Conservation (phyloP, 2,113 vertebrate genomes). For the Neogale vison region DNA sequence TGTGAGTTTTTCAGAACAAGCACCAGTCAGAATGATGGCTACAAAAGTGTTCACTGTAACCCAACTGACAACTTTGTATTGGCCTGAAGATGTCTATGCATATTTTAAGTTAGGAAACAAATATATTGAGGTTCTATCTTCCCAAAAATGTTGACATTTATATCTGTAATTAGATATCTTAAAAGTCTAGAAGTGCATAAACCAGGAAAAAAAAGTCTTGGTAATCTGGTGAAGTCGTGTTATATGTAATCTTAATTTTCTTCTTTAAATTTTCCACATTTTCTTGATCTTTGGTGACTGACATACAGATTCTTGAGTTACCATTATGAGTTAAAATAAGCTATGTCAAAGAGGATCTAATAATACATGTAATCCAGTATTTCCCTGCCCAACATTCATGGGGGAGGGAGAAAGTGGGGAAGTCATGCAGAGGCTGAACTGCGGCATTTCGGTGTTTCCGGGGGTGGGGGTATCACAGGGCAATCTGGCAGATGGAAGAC, state of each 20-base stretch:
- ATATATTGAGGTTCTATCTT: background rate
- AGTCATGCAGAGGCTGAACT: background rate
- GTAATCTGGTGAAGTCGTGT: background rate
- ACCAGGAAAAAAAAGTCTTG: background rate
- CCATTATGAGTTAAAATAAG: constrained; percentile 5
- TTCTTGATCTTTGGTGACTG: constrained; percentile 2
- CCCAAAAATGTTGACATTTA: background rate
- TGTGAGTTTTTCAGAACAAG: background rate
- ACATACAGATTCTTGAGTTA: background rate
- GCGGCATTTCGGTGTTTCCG: background rate
- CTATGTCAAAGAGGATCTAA: background rate
- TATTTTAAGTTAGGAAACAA: background rate
- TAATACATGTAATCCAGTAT: background rate
- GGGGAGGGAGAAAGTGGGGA: background rate
- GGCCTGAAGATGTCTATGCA: background rate
- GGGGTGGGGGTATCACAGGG: background rate
- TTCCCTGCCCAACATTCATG: background rate
- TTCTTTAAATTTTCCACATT: background rate
- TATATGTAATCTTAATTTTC: background rate
- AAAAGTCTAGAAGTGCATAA: background rate
- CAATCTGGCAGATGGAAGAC: background rate
- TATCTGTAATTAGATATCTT: background rate
- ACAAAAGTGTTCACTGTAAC: background rate
- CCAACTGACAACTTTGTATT: background rate
- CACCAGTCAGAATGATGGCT: background rate